A percentile compares a stretch with the other conserved stretches of the same genome.
phyloP scores from a whole-genome alignment of 2,888 invertebrate species.

The Cephus nigrinus region DNA sequence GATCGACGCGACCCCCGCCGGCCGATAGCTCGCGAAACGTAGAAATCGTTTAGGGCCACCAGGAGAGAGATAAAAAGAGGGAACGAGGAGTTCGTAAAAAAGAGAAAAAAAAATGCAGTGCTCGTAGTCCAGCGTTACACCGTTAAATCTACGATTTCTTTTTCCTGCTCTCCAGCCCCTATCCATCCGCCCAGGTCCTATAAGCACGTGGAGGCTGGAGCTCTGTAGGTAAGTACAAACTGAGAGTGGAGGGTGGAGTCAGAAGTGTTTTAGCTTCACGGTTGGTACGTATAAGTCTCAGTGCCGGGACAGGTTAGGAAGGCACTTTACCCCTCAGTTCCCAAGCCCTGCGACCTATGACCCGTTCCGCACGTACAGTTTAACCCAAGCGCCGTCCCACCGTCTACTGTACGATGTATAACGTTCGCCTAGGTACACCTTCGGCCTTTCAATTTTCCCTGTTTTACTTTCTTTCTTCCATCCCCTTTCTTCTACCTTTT shows the following conservation, averaged over 20 bases:
- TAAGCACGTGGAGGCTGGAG: background rate
- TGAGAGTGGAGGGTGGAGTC: slow-evolving; percentile 19
- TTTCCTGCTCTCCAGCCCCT: background rate
- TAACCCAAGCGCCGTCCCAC: slow-evolving; percentile 14
- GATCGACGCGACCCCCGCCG: background rate
- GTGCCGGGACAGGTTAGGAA: slow-evolving; percentile 27
- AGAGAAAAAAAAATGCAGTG: background rate
- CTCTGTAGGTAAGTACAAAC: background rate
- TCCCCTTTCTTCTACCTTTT: slow-evolving; percentile 1
- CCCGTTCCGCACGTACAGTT: slow-evolving; percentile 14
- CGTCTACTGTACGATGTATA: background rate
- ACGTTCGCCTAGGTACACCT: background rate
- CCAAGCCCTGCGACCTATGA: slow-evolving; percentile 14
- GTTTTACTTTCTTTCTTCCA: slow-evolving; percentile 6
- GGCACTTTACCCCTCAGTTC: slow-evolving; percentile 45
- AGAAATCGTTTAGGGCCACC: background rate
- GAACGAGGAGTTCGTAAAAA: background rate
- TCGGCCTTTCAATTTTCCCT: background rate
- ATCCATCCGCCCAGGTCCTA: background rate
- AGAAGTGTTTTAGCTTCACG: slow-evolving; percentile 38
- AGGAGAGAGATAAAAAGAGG: slow-evolving; percentile 3
- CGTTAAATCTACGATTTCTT: background rate
- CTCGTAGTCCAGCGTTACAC: background rate
- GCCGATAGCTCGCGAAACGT: background rate
- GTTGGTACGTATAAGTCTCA: slow-evolving; percentile 19